Evolutionary conservation across 2,113 vertebrate genomes (phyloP).

Genomic region (Chaetodon trifascialis): DNA sequence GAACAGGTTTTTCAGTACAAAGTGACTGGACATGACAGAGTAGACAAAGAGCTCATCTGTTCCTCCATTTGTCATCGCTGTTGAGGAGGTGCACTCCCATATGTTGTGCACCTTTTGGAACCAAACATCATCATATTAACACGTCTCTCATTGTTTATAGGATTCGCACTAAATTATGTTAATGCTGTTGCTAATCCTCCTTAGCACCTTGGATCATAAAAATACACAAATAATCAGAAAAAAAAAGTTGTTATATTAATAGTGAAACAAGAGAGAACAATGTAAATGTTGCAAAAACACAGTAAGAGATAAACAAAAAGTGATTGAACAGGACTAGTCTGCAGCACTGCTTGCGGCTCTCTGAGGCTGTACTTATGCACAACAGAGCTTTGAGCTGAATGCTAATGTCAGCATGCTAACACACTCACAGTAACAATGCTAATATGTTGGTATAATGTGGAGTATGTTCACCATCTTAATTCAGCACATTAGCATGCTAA

Average conservation of each 20-base stretch:
- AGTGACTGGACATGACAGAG: constrained; percentile 45
- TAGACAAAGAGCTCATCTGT: constrained; percentile 42
- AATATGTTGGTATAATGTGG: neutral
- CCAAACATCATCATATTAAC: neutral
- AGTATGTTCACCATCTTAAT: neutral
- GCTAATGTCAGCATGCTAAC: neutral
- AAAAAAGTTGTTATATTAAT: neutral
- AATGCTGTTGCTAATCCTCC: neutral
- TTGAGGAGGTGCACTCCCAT: constrained; percentile 1
- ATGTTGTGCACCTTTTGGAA: neutral
- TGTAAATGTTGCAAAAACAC: neutral
- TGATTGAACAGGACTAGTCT: neutral
- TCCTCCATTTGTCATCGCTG: constrained; percentile 15
- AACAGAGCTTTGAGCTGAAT: neutral
- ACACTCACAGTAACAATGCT: neutral
- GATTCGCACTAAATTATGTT: neutral
- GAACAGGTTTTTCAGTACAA: constrained; percentile 48
- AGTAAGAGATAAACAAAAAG: neutral
- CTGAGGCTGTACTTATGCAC: too few species aligned
- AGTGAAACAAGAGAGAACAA: too few species aligned
- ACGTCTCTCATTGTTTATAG: neutral
- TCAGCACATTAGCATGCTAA: neutral
- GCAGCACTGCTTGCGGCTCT: neutral
- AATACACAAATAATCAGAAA: neutral
- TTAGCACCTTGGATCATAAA: neutral